Evolutionary conservation across 1,140 invertebrate species (phyloP).

Genomic region (Eubasilissa regina): DNA sequence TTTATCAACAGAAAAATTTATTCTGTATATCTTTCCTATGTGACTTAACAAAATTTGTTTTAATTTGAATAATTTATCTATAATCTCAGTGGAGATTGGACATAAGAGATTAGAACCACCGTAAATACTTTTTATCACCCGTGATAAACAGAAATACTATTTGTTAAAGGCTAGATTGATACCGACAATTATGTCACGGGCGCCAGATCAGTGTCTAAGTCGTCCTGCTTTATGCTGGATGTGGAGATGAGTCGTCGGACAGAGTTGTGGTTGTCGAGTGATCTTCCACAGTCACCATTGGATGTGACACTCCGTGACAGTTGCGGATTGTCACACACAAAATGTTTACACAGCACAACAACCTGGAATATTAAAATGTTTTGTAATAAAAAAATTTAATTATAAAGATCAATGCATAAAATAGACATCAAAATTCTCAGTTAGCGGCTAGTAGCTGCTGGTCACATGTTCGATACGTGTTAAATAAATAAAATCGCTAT

Average conservation of each 20-base stretch:
- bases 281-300: slow-evolving; percentile 64
- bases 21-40: too few species aligned
- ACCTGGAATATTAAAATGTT: slow-evolving; percentile 61
- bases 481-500: too few species aligned
- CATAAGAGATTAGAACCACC: too few species aligned
- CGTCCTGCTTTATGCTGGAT: slow-evolving; percentile 44
- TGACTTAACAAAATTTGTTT: too few species aligned
- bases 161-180: neutral
- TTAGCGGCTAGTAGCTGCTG: too few species aligned
- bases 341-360: slow-evolving; percentile 69
- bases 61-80: too few species aligned
- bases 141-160: too few species aligned
- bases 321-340: slow-evolving; percentile 65
- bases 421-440: too few species aligned
- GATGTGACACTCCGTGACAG: slow-evolving; percentile 68
- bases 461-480: too few species aligned
- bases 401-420: neutral
- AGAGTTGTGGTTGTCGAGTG: slow-evolving; percentile 66
- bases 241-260: slow-evolving; percentile 65
- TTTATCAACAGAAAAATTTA: too few species aligned
- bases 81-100: too few species aligned
- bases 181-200: neutral
- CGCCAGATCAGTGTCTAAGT: neutral
- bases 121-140: too few species aligned
- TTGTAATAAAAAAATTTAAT: neutral